Base-by-base conservation (phyloP, 2,888 invertebrate genomes). In the Rhorus exstirpatorius region DNA sequence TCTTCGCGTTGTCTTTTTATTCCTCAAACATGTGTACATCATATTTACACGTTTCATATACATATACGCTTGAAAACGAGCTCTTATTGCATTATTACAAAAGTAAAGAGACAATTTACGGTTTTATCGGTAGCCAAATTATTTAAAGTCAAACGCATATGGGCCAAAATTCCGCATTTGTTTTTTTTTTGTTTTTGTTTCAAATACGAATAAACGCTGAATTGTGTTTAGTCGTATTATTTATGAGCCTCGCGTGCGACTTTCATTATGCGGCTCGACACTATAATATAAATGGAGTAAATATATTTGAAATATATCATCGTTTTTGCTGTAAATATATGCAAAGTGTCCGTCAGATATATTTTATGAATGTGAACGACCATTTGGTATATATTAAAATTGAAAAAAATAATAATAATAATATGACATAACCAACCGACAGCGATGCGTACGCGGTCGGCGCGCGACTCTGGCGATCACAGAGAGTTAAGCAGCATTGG, bases 221-320 rank as follows among this genome's bases (percentile, higher is more conserved):
- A 63, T 61, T 35, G 10, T 51, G 38, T 31, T 19, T 19, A 17
- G 38, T 21, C 35, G 31, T 35, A 35, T 61, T 72, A 72, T 72
- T 72, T 67, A 77, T 19, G 72, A 68, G 53, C n/a, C 19, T 77
- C 12, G 65, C 67, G 72, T 72, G 77, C 14, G n/a, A n/a, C 10
- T 35, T 55, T 3, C 3, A 61, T 67, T 35, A 72, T 55, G 49
- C 19, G 35, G 35, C 31, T 24, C 14, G 3, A 46, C 60, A 41
- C 67, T 51, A 14, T 31, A 46, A 53, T 74, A 38, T 38, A 63
- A n/a, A 46, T 17, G 24, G 24, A 17, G 19, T 24, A 19, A 31
- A 19, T 41, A 24, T 24, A 41, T 8, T 41, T 49, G 46, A 49
- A 17, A 44, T 44, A 44, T n/a, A n/a, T n/a, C n/a, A n/a, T n/a